Base-by-base conservation (phyloP, 2,888 invertebrate species). In the Aphidius colemani region DNA sequence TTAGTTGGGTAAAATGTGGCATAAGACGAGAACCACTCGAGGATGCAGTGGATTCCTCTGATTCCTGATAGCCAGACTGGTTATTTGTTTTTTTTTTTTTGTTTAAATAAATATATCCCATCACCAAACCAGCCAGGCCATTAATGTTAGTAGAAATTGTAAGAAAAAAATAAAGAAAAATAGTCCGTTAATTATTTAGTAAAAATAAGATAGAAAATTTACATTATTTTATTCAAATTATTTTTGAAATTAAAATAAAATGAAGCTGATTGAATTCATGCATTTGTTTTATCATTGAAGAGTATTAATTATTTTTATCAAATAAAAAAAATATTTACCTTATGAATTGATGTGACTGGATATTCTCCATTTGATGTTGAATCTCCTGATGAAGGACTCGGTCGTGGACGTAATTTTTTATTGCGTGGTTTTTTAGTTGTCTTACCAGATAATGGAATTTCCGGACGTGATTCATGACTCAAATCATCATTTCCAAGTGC, bases 1-100 rank as follows among this genome's bases (percentile, higher is more conserved):
- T 86, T 75, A 91, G 85, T 78, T 86, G 87, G 81, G 88, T 88
- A 80, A 91, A 88, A 82, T 90, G 88, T 71, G 90, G 90, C 85
- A 89, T 83, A 70, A 85, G 81, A 67, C 86, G 83, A 68, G 85
- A 83, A 59, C 81, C 82, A 67, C 82, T 73, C 41, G 83, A 82
- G 55, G 76, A 53, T 62, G 73, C 77, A 45, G 76, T 70, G 58
- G 80, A 78, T 69, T 79, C 81, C 65, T 79, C 76, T 60, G 78
- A 77, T 69, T 78, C 78, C 66, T 78, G 80, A 69, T 79, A 75
- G 64, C 79, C 80, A 61, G 81, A 80, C 82, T 82, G 74, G 46
- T 64, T 65, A 64, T 56, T 64, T 63, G 11, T 49, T 58, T 67
- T 69, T 30, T 30, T 5, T 30, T 30, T 30, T 5, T 30, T n/a